These are phyloP conservation scores for Drosophila fungiperda DNA, from an alignment of 2,888 invertebrate species.

Conservation along the genomic window DNA sequence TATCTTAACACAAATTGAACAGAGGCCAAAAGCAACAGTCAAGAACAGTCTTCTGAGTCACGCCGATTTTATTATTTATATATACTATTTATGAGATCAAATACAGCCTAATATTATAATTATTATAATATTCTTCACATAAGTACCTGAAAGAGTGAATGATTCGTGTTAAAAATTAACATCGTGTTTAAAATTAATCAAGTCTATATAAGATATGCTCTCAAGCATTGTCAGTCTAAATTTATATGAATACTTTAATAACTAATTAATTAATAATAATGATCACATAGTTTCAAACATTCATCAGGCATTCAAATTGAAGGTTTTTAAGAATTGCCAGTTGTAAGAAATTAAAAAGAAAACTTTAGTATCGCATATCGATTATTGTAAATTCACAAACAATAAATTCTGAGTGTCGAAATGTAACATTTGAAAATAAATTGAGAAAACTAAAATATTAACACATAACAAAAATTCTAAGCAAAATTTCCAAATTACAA, in stretches of 20 bases:
- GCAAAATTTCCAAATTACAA: slow-evolving; percentile 12
- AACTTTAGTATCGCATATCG: no score
- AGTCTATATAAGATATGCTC: background rate
- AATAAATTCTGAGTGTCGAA: background rate
- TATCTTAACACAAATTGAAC: slow-evolving; percentile 17
- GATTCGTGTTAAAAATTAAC: background rate
- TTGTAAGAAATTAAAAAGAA: background rate
- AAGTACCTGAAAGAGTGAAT: background rate
- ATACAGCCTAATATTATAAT: background rate
- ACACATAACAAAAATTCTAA: background rate
- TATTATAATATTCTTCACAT: no score
- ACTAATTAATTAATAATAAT: no score
- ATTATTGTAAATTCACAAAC: no score
- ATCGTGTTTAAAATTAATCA: background rate
- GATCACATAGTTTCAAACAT: background rate
- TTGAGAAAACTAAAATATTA: background rate
- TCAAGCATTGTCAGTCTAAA: background rate
- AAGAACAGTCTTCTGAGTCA: background rate
- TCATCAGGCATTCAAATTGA: background rate
- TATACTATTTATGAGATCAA: background rate
- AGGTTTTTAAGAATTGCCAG: background rate
- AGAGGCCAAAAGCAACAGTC: background rate
- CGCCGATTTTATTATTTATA: background rate
- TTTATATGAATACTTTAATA: no score
- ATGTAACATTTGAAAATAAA: background rate